These are phyloP conservation scores for Rousettus leschenaultii DNA, from an alignment of 2,113 vertebrate genomes.

Conservation along the genomic window DNA sequence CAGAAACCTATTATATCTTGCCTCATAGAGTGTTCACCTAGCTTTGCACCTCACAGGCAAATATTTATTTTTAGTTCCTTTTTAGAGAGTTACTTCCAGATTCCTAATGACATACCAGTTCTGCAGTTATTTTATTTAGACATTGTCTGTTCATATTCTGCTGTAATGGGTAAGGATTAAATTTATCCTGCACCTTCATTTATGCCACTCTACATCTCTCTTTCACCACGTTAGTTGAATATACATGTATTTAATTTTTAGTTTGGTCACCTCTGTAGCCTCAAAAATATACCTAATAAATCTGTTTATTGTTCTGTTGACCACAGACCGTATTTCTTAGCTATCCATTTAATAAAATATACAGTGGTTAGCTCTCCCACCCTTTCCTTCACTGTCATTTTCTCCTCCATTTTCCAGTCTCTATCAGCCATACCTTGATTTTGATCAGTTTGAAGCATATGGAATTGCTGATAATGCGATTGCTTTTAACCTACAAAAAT, in stretches of 20 bases:
- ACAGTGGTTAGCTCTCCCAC: rapidly evolving
- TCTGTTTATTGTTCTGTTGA: not conserved
- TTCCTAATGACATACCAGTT: not conserved
- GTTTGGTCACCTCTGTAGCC: not conserved
- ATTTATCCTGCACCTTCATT: rapidly evolving
- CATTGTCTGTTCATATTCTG: not conserved
- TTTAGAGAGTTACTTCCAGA: not conserved
- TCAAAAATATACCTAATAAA: not conserved
- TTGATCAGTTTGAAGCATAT: not conserved
- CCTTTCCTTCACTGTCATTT: not conserved
- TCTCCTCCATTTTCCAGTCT: not conserved
- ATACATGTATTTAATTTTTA: not conserved
- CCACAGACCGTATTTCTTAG: not conserved
- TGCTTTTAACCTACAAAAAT: not conserved
- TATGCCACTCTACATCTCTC: not conserved
- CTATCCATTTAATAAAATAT: not conserved
- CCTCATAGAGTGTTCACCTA: no score
- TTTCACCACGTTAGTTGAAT: not conserved
- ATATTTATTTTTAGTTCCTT: not conserved
- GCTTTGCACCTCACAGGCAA: not conserved
- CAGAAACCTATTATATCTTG: not conserved
- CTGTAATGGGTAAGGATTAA: no score
- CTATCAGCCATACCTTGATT: not conserved
- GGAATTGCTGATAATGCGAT: not conserved
- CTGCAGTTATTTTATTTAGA: rapidly evolving